A percentile compares a stretch with the other conserved stretches of the same genome.
Conservation (phyloP, 1,140 invertebrate genomes). For the Euwallacea similis region DNA sequence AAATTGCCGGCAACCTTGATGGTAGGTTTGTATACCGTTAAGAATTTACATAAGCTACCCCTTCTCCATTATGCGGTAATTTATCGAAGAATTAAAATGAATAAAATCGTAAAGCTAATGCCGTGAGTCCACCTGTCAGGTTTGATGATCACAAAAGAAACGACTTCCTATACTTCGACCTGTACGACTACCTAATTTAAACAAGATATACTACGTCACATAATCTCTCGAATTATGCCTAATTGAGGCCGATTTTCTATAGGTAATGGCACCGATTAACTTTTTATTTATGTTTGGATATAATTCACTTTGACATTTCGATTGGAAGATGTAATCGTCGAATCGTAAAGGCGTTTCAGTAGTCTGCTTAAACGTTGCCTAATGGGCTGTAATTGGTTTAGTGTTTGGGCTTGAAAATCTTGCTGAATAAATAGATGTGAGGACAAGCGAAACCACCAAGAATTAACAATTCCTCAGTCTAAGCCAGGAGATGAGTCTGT, state of each 20-base stretch:
- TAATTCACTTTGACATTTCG: slow-evolving; percentile 20
- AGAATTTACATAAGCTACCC: too few species aligned
- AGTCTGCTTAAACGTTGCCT: too few species aligned
- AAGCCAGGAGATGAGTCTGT: too few species aligned
- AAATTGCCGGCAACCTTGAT: background rate
- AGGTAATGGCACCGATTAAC: slow-evolving; percentile 14
- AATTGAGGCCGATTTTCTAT: background rate
- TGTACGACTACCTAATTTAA: slow-evolving; percentile 17
- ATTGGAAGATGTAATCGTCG: slow-evolving; percentile 15
- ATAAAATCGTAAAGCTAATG: background rate
- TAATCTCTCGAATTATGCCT: slow-evolving; percentile 24
- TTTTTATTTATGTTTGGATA: slow-evolving; percentile 19
- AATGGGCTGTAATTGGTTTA: too few species aligned
- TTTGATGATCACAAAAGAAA: slow-evolving; percentile 10
- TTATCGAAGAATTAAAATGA: background rate
- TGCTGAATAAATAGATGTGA: too few species aligned
- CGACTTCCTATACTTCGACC: slow-evolving; percentile 4
- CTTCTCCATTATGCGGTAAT: too few species aligned
- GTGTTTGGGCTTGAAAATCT: too few species aligned
- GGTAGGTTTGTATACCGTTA: too few species aligned
- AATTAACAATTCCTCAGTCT: too few species aligned
- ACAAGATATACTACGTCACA: slow-evolving; percentile 17
- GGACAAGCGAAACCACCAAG: too few species aligned
- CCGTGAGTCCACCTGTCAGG: slow-evolving; percentile 11
- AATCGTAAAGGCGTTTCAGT: slow-evolving; percentile 4